Base-by-base conservation (phyloP, 2,888 invertebrate genomes). In the Drosophila tripunctata region DNA sequence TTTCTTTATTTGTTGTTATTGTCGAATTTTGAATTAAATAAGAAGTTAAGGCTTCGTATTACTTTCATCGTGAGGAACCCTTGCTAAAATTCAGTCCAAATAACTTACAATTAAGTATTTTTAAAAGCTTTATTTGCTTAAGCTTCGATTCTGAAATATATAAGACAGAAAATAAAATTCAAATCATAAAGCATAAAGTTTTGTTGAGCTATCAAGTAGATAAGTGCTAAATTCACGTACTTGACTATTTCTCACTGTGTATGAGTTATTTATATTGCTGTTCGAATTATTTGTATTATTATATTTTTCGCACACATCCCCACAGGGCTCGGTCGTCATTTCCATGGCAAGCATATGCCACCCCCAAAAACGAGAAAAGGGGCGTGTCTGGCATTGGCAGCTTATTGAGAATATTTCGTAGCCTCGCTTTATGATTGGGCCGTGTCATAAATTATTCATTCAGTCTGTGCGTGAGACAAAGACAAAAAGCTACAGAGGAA, bases 401-500 rank as follows among this genome's bases (percentile, higher is more conserved):
- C 58, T 70, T 80, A 74, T 74, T 50, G 78, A 64, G 52, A 69
- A 57, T 60, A 67, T 69, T 80, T 74, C 35, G 51, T 77, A 48
- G 67, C 48, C 54, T 57, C 71, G 74, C 70, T 75, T 82, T 84
- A 81, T 84, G 87, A 89, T 89, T 89, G 89, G 89, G 78, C 74
- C 86, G 77, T 78, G 72, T 63, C 79, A 88, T 89, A 83, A 89
- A 89, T 88, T 82, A 89, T 87, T 84, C 85, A 89, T 81, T 27
- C 80, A 75, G 69, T 56, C 45, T 60, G 65, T 45, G 55, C 47
- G 78, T 24, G 58, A 70, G 79, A 75, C 50, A 43, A 71, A 56
- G 75, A 75, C 62, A 63, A 30, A 63, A 30, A 50, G 8, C 43
- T 21, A 61, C 17, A 35, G 40, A 30, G 43, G 22, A 36, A 60